Conservation (phyloP, 2,888 invertebrate species). For the Eristalinus sepulchralis region DNA sequence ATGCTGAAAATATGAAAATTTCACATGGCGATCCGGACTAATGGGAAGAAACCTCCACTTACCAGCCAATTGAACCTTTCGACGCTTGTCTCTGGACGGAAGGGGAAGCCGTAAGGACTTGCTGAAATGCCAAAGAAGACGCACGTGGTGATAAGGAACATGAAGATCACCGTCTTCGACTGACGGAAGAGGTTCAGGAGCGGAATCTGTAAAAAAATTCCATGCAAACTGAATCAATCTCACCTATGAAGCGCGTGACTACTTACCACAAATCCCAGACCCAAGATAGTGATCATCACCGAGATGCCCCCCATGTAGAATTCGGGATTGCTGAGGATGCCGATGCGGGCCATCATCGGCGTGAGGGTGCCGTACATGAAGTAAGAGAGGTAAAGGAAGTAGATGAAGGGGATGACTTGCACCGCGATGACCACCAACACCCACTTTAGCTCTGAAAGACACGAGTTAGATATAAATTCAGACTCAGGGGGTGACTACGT, state of each 20-base stretch:
- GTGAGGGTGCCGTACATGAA: slow-evolving; percentile 82
- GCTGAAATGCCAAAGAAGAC: slow-evolving; percentile 78
- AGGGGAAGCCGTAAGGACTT: slow-evolving; percentile 83
- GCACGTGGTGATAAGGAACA: slow-evolving; percentile 75
- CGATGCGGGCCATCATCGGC: slow-evolving; percentile 84
- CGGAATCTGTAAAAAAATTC: slow-evolving; percentile 74
- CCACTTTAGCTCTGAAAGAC: slow-evolving; percentile 77
- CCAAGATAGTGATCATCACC: slow-evolving; percentile 73
- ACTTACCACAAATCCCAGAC: slow-evolving; percentile 76
- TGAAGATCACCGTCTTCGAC: slow-evolving; percentile 77
- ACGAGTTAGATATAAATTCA: neutral
- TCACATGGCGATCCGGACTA: neutral
- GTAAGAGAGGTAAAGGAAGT: slow-evolving; percentile 81
- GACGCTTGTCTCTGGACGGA: slow-evolving; percentile 81
- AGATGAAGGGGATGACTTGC: slow-evolving; percentile 80
- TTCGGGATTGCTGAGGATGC: slow-evolving; percentile 82
- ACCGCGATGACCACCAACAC: slow-evolving; percentile 79
- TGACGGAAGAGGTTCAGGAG: slow-evolving; percentile 78
- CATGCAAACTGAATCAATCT: neutral
- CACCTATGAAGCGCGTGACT: neutral
- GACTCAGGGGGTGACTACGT: slow-evolving; percentile 48
- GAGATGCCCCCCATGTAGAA: slow-evolving; percentile 81
- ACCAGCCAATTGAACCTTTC: slow-evolving; percentile 82
- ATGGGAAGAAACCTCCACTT: slow-evolving; percentile 62
- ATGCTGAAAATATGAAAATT: slow-evolving; percentile 77